Percentiles rank a stretch among this genome's conserved stretches.
Evolutionary conservation across 1,140 invertebrate genomes (phyloP).

Genomic region (Odontomachus brunneus): DNA sequence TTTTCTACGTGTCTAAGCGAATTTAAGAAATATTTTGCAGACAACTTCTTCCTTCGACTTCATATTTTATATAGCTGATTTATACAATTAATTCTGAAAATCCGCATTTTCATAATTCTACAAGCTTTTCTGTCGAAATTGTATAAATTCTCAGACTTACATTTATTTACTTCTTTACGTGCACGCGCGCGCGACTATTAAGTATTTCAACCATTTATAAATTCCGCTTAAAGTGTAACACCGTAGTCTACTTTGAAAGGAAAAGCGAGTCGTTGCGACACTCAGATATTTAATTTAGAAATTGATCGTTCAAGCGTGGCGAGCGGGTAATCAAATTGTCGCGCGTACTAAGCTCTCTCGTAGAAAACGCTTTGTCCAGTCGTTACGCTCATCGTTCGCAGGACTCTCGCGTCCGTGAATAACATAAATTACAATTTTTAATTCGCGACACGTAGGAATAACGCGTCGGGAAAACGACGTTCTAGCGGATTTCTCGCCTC

Average conservation of each 20-base stretch:
- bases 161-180: too few relatives aligned
- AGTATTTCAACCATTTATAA: too few relatives aligned
- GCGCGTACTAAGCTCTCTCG: background rate
- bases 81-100: background rate
- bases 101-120: background rate
- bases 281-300: background rate
- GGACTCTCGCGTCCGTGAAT: background rate
- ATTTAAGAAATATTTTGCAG: too few relatives aligned
- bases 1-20: too few relatives aligned
- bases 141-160: too few relatives aligned
- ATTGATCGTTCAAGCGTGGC: background rate
- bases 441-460: conserved; percentile 34
- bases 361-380: background rate
- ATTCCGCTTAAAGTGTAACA: too few relatives aligned
- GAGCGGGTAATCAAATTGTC: conserved; percentile 9
- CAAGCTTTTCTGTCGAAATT: background rate
- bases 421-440: conserved; percentile 52
- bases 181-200: too few relatives aligned
- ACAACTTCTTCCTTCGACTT: background rate
- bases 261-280: background rate
- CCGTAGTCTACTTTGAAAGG: background rate
- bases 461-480: conserved; percentile 9
- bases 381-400: background rate
- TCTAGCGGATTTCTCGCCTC: conserved; percentile 38
- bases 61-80: background rate